Evolutionary conservation across 2,113 vertebrate species (phyloP).

Genomic region (Condylura cristata): DNA sequence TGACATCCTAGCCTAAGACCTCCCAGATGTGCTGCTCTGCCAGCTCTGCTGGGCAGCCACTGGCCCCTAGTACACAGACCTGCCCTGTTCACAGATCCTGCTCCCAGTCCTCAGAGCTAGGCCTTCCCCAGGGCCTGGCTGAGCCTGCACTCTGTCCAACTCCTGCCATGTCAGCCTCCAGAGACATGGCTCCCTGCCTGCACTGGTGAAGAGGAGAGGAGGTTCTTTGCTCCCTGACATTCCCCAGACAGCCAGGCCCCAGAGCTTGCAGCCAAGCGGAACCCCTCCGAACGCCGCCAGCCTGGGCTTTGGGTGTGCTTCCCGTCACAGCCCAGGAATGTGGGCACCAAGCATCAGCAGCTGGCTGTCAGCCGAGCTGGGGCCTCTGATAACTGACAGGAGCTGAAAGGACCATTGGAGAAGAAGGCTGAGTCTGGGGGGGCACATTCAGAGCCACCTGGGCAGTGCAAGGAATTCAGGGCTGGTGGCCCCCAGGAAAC

Average conservation of each 20-base stretch:
- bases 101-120: rapidly evolving
- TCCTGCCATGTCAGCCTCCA: background rate
- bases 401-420: slow-evolving; percentile 37
- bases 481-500: background rate
- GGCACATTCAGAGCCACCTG: background rate
- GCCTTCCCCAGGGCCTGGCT: background rate
- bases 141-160: background rate
- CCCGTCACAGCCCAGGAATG: slow-evolving; percentile 68
- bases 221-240: slow-evolving; percentile 24
- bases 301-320: background rate
- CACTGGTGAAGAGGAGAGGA: background rate
- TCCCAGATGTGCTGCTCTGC: background rate
- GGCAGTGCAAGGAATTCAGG: background rate
- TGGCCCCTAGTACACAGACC: background rate
- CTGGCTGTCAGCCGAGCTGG: slow-evolving; percentile 60
- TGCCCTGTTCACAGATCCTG: background rate
- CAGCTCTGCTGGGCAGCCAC: background rate
- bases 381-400: slow-evolving; percentile 42
- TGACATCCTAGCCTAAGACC: background rate
- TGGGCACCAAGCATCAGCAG: slow-evolving; percentile 32
- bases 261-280: slow-evolving; percentile 61
- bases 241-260: slow-evolving; percentile 62
- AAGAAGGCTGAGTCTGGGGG: background rate
- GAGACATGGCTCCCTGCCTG: background rate
- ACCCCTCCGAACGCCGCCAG: slow-evolving; percentile 39